Base-by-base conservation (phyloP, 2,113 vertebrate species). In the Hemibagrus wyckioides region DNA sequence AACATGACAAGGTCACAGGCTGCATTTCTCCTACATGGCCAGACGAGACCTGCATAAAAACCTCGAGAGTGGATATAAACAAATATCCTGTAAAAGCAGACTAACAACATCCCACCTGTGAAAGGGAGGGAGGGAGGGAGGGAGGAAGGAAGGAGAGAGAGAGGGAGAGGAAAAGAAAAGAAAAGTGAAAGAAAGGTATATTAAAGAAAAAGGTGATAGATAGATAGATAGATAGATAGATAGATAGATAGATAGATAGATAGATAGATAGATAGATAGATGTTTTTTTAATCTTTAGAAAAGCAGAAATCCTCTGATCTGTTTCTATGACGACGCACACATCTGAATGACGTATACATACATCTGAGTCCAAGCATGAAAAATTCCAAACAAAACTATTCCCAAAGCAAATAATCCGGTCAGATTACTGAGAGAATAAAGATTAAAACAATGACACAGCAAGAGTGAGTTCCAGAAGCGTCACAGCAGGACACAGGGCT, bases 1-100 rank as follows among this genome's bases (percentile, higher is more conserved):
- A 57, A 75, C 76, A 83, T 82, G 86, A 86, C 81, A 88, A 83
- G 76, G 83, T 75, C 83, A 86, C n/a, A 4, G 52, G 69, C 19
- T 19, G 11, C 30, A 28, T 67, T 88, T 76, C 59, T 36, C 50
- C 50, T 25, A 28, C 77, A 75, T 6, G 6, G 52, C 15, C 28
- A 61, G 63, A 14, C 23, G 21, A 79, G 77, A 81, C 57, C 84
- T 82, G 84, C 76, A 81, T 85, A 33, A 15, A 48, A 52, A 79
- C 28, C 25, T 17, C 2, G 14, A 48, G 28, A n/a, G 41, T 50
- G 41, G 41, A 76, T 76, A 44, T 28, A 75, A 44, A 75, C 39
- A 44, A 44, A 48, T 28, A 6, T 44, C 39, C 0, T 73, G 23
- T 75, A 15, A 48, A 48, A 15, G 25, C 41, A 28, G 41, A 75